Base-by-base conservation (phyloP, 2,113 vertebrate species). In the Pseudolaguvia tuberculata region DNA sequence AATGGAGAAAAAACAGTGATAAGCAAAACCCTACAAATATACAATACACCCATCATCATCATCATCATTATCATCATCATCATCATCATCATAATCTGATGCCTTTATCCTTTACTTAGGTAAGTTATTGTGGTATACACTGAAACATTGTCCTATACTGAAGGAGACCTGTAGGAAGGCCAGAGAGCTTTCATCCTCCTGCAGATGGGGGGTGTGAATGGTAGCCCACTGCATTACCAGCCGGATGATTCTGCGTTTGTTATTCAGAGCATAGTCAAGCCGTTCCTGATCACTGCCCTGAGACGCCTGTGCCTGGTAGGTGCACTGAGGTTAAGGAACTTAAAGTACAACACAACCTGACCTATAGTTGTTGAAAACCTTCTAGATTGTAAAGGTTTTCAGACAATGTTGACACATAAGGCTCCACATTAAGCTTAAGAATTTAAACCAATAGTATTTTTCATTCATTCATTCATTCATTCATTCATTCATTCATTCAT, bases 251-350 rank as follows among this genome's bases (percentile, higher is more conserved):
- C 96, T 85, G 25, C 94, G 91, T 88, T 99, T 99, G 83, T 93
- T 98, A 88, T 94, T 97, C n/a, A 97, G 87, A n/a, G 94, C 88
- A 78, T 98, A 99, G 85, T 98, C 96, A 90, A 94, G 86, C 80
- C 92, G 95, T 85, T 99, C 96, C 88, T 97, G 95, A 61, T 98
- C 96, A 3, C 94, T 94, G 84, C 95, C 96, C 88, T 97, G 96
- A 4, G 92, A 95, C 84, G 94, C 92, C 93, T 94, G 92, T 21
- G 94, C 92, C 27, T 97, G 95, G 88, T 98, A 99, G 85, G 93
- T 98, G 86, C 90, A 85, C 4, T 1, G 83, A 81, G 29, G 92
- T 95, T 91, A 96, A 98, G 92, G 94, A n/a, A 91, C 86, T 83
- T 48, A 73, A 75, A 29, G 23, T 18, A 62, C 31, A 42, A 56